phyloP scores from a whole-genome alignment of 1,140 invertebrate species.

The Portunus trituberculatus region DNA sequence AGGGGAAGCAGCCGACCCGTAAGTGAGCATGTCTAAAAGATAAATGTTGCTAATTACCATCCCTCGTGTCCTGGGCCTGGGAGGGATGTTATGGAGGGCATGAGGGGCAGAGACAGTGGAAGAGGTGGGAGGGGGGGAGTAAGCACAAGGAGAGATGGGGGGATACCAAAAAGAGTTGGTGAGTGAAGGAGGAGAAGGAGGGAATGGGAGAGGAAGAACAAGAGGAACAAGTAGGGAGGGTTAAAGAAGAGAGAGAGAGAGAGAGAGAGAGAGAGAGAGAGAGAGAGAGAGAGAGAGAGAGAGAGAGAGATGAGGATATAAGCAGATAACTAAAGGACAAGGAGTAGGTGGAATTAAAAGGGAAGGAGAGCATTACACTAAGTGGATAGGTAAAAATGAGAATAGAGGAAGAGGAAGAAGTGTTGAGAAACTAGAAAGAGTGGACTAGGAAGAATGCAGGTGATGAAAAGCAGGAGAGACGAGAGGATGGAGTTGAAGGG shows the following conservation, averaged over 20 bases:
- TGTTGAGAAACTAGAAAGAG: too few species aligned
- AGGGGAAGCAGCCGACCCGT: not conserved
- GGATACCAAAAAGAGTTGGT: not conserved
- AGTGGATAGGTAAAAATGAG: too few species aligned
- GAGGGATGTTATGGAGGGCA: not conserved
- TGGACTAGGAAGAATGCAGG: too few species aligned
- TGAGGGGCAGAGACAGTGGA: not conserved
- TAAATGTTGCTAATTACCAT: conserved; percentile 64
- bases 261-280: not conserved
- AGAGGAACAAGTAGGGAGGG: not conserved
- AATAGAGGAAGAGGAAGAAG: too few species aligned
- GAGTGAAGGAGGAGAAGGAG: not conserved
- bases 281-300: not conserved
- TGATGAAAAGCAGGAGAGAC: too few species aligned
- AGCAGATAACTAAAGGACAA: not conserved
- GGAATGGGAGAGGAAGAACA: not conserved
- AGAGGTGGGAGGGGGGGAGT: not conserved
- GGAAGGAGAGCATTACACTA: too few species aligned
- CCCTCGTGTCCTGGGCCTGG: conserved; percentile 34
- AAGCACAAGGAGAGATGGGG: not conserved
- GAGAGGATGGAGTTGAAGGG: too few species aligned
- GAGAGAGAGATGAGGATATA: not conserved
- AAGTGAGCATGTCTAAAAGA: conserved; percentile 61
- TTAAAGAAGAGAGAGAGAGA: not conserved
- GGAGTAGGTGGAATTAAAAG: not conserved